Conservation (phyloP, 2,888 invertebrate species). For the Lasioglossum lativentre region DNA sequence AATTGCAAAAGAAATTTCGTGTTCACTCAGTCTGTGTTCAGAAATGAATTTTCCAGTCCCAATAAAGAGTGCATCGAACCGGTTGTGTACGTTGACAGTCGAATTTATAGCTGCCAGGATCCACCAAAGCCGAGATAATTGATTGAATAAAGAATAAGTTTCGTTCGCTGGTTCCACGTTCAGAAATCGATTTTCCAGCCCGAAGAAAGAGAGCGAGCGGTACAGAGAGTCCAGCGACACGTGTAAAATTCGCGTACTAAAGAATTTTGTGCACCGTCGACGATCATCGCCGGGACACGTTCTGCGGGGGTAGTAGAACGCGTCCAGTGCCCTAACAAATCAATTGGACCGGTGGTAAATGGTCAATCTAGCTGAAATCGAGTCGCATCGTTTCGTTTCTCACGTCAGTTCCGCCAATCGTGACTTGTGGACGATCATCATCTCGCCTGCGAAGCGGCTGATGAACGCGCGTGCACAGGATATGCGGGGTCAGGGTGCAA, state of each 20-base stretch:
- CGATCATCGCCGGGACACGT: not conserved
- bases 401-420: constrained; percentile 54
- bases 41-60: no score
- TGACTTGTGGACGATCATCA: constrained; percentile 49
- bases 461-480: constrained; percentile 39
- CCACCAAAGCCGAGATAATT: no score
- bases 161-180: not conserved
- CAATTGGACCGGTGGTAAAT: constrained; percentile 23
- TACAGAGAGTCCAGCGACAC: no score
- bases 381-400: constrained; percentile 49
- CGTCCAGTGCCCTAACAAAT: constrained; percentile 28
- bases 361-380: constrained; percentile 35
- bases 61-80: no score
- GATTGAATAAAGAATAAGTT: no score
- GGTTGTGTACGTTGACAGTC: no score
- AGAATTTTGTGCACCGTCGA: not conserved
- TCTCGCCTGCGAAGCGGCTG: constrained; percentile 36
- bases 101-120: no score
- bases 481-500: constrained; percentile 25
- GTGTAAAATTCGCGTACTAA: not conserved
- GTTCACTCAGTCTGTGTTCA: no score
- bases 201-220: not conserved
- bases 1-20: no score
- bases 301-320: constrained; percentile 7
- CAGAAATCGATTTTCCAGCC: not conserved